Evolutionary conservation across 2,113 vertebrate genomes (phyloP).

Genomic region (Thymallus thymallus): DNA sequence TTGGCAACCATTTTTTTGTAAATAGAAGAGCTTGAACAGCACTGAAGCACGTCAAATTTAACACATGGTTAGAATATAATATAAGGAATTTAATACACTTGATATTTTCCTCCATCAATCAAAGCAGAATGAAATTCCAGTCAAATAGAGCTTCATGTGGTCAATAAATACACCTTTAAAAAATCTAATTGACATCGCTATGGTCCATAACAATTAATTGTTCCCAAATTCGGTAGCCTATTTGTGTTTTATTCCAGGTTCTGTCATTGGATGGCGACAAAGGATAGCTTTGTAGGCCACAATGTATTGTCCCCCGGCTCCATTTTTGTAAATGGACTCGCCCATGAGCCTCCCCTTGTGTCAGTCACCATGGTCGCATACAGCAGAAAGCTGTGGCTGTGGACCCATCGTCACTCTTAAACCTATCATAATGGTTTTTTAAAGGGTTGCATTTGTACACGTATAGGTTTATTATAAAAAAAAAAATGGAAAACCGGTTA

Average conservation of each 20-base stretch:
- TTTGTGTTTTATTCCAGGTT: slow-evolving; percentile 14
- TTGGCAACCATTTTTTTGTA: too few relatives aligned
- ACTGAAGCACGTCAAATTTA: too few relatives aligned
- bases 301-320: slow-evolving; percentile 3
- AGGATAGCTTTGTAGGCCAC: background rate
- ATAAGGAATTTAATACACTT: too few relatives aligned
- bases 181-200: too few relatives aligned
- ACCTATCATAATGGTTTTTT: slow-evolving; percentile 19
- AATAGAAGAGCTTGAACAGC: too few relatives aligned
- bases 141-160: too few relatives aligned
- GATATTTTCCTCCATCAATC: too few relatives aligned
- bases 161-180: too few relatives aligned
- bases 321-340: slow-evolving; percentile 67
- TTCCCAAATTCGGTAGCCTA: too few relatives aligned
- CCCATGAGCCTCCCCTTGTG: slow-evolving; percentile 60
- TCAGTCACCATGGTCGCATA: slow-evolving; percentile 80
- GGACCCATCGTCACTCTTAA: slow-evolving; percentile 52
- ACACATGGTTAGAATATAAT: too few relatives aligned
- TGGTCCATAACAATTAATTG: too few relatives aligned
- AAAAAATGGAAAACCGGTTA: slow-evolving; percentile 43
- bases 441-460: slow-evolving; percentile 11
- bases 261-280: slow-evolving; percentile 53
- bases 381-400: slow-evolving; percentile 62
- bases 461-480: slow-evolving; percentile 14
- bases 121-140: too few relatives aligned